Base-by-base conservation (phyloP, 2,113 vertebrate species). In the Micronycteris hirsuta region DNA sequence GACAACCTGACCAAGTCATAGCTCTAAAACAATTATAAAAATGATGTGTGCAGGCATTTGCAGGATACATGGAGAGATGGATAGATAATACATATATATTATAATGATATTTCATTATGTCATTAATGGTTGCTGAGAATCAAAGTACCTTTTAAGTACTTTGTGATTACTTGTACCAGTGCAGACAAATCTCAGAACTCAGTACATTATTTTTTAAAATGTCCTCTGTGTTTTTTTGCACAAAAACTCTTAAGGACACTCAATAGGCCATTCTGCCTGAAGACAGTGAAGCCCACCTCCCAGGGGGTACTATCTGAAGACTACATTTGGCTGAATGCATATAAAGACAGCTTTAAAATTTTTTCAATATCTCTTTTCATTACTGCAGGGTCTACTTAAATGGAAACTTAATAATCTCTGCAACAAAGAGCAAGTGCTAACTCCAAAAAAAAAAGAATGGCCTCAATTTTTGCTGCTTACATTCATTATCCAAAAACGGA, bases 1-100 rank as follows among this genome's bases (percentile, higher is more conserved):
- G 99, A 99, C 98, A 98, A 98, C 94, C 93, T 97, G 94, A 97
- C 94, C 97, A 97, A 98, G 87, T 96, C 38, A 95, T 26, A 95
- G 77, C 96, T 96, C 61, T 96, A 85, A 92, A 94, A 91, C 61
- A 97, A 92, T 95, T 83, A 93, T 56, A 91, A 91, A 96, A 96
- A 41, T 87, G 52, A 61, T 58, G 74, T 47, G 49, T 47, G 33
- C 68, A 68, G 38, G 56, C 3, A 84, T 68, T 86, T 83, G 22
- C 28, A 56, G 16, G 38, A 43, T 41, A 12, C 38, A 41, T 17
- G 31, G 54, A 43, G 58, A 61, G 78, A 31, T 41, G 41, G 22
- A 36, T 3, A 71, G 41, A 49, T 36, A 33, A 49, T 43, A 45
- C 5, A 65, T n/a, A 49, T 26, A 31, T 26, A 43, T 36, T 41